These are phyloP conservation scores for Bugula neritina DNA, from an alignment of 2,888 invertebrate genomes.

Conservation along the genomic window DNA sequence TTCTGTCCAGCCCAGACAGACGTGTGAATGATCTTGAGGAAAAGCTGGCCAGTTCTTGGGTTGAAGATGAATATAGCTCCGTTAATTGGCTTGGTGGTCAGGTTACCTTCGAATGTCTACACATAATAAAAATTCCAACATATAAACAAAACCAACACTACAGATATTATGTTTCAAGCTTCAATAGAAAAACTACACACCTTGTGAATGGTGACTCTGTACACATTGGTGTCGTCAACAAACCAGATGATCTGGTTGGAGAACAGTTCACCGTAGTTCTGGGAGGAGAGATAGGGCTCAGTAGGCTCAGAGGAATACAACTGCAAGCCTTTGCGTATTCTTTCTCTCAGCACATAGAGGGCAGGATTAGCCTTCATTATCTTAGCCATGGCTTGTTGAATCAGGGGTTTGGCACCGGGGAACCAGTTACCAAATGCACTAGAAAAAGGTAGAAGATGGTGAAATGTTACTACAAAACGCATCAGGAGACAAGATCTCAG, in stretches of 20 bases:
- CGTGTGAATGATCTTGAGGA: conserved; percentile 98
- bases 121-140: neutral
- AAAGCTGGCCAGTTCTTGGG: conserved; percentile 95
- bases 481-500: no score
- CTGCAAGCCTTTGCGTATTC: conserved; percentile 96
- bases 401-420: conserved; percentile 95
- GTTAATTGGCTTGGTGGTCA: conserved; percentile 98
- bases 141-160: neutral
- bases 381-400: conserved; percentile 99
- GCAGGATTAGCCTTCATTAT: conserved; percentile 99
- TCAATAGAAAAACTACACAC: no score
- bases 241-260: conserved; percentile 99
- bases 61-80: conserved; percentile 99
- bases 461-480: no score
- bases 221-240: conserved; percentile 98
- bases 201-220: conserved; percentile 98
- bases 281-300: conserved; percentile 95
- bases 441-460: conserved; percentile 32
- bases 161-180: neutral
- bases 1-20: conserved; percentile 99
- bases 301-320: conserved; percentile 98
- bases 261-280: conserved; percentile 98
- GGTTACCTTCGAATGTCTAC: conserved; percentile 91
- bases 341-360: conserved; percentile 89
- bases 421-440: conserved; percentile 99